Percentiles rank a stretch among this genome's conserved stretches.
Conservation (phyloP, 2,797 vertebrate genomes). For the Cryptoblepharus egeriae region DNA sequence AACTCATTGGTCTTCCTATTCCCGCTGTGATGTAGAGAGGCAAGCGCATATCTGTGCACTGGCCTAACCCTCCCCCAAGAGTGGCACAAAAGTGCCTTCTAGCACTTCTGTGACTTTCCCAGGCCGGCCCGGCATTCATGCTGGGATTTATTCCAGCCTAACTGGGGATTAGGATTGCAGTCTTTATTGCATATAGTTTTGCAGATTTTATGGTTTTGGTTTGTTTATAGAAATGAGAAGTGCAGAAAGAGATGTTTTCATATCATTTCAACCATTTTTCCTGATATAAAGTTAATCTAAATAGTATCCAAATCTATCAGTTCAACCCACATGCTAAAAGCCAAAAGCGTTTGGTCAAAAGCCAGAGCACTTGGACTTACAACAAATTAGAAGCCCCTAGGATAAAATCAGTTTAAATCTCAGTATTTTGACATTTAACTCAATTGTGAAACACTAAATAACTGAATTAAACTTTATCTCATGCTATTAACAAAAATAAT, state of each 20-base stretch:
- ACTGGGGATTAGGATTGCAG: too few species aligned
- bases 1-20: too few species aligned
- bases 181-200: too few species aligned
- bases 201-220: not conserved
- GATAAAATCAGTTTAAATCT: not conserved
- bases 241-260: too few species aligned
- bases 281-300: not conserved
- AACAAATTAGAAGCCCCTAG: not conserved
- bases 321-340: not conserved
- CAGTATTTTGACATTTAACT: not conserved
- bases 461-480: slow-evolving; percentile 62
- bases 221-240: not conserved
- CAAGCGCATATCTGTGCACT: too few species aligned
- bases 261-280: not conserved
- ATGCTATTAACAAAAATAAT: slow-evolving; percentile 23
- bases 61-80: too few species aligned
- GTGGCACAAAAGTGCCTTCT: too few species aligned
- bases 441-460: slow-evolving; percentile 2
- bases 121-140: too few species aligned
- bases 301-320: not conserved
- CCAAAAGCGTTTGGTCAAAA: not conserved
- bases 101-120: too few species aligned
- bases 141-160: too few species aligned
- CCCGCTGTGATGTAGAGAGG: too few species aligned
- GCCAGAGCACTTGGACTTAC: not conserved